Conservation (phyloP, 2,888 invertebrate species). For the Cephus pygmeus region DNA sequence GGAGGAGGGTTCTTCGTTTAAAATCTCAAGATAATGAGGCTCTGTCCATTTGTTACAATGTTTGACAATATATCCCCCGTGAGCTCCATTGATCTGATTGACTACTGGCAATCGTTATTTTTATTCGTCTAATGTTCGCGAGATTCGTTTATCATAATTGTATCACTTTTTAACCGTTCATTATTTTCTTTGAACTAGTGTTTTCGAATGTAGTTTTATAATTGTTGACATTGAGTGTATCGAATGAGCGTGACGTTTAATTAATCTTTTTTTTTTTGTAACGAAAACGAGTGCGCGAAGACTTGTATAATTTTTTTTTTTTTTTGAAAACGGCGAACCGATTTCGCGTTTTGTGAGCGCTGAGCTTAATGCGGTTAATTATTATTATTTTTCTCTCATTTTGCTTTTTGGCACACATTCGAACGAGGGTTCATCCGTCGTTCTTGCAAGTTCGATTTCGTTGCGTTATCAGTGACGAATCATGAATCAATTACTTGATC, state of each 20-base stretch:
- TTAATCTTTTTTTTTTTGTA: background rate
- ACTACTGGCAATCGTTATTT: too few species aligned
- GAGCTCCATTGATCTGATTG: too few species aligned
- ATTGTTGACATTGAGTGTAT: too few species aligned
- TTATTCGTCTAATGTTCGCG: too few species aligned
- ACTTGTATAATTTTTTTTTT: background rate
- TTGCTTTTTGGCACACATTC: slow-evolving; percentile 29
- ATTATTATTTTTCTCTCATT: slow-evolving; percentile 4
- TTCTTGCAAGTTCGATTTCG: background rate
- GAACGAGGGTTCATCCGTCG: slow-evolving; percentile 16
- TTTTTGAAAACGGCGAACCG: background rate
- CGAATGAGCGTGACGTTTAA: too few species aligned
- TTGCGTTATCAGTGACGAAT: background rate
- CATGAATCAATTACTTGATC: background rate
- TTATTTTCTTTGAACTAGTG: too few species aligned
- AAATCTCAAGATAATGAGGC: slow-evolving; percentile 11
- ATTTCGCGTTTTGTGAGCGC: too few species aligned
- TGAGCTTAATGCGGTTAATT: slow-evolving; percentile 10
- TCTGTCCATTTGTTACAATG: background rate
- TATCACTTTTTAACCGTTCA: too few species aligned
- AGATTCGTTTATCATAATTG: background rate
- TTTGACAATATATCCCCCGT: background rate
- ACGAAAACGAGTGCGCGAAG: too few species aligned
- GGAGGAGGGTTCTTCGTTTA: slow-evolving; percentile 15
- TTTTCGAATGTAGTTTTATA: too few species aligned